A percentile compares a stretch with the other conserved stretches of the same genome.
phyloP scores from a whole-genome alignment of 2,113 vertebrate species.

The Chionomys nivalis region DNA sequence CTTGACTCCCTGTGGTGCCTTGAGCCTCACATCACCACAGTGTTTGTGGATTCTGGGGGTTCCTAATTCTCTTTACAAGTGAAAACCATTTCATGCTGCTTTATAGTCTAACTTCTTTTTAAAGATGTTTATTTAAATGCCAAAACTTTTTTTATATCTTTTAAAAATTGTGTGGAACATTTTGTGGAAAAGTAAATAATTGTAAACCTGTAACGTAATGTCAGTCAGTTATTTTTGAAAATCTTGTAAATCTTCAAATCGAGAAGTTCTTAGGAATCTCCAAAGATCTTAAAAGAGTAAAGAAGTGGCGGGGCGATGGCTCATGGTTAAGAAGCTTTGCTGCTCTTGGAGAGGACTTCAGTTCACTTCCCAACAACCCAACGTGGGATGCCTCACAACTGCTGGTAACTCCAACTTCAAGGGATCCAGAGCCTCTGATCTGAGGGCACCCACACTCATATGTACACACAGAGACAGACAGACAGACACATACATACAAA shows the following conservation, averaged over 20 bases:
- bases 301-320: no score
- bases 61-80: not conserved
- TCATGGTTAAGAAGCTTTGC: not conserved
- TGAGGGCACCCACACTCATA: not conserved
- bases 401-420: not conserved
- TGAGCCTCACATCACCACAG: not conserved
- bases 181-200: constrained; percentile 41
- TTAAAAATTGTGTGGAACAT: not conserved
- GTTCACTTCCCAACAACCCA: not conserved
- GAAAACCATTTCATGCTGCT: not conserved
- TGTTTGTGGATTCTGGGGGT: not conserved
- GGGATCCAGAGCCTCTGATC: not conserved
- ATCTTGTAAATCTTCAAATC: not conserved
- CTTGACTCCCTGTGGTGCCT: not conserved
- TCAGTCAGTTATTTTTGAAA: constrained; percentile 24
- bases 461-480: not conserved
- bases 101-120: not conserved
- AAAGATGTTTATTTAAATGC: not conserved
- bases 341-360: not conserved
- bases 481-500: not conserved
- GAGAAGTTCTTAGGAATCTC: not conserved
- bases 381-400: not conserved
- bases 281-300: constrained; percentile 37
- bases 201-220: not conserved
- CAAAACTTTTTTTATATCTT: not conserved